A percentile compares a stretch with the other conserved stretches of the same genome.
Conservation (phyloP, 1,140 invertebrate genomes). For the Nasonia vitripennis region DNA sequence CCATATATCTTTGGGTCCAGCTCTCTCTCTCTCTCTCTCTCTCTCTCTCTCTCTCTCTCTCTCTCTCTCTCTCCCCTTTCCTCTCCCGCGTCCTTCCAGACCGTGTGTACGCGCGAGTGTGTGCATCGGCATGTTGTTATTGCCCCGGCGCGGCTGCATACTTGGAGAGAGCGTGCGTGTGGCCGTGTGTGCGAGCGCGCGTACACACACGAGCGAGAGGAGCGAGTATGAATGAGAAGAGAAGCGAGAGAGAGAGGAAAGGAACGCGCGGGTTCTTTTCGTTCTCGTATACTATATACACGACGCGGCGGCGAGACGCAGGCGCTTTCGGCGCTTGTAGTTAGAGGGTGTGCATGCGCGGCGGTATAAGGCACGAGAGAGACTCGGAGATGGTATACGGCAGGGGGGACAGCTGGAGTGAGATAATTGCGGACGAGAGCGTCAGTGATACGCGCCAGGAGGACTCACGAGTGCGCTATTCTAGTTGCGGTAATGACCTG, state of each 20-base stretch:
- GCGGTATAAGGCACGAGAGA: not conserved
- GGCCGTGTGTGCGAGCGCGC: not conserved
- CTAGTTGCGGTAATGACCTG: not conserved
- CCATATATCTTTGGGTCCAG: constrained; percentile 62
- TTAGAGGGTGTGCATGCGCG: constrained; percentile 27
- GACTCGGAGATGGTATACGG: not conserved
- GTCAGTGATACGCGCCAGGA: constrained; percentile 11
- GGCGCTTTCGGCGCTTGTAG: constrained; percentile 48
- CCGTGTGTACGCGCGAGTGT: not conserved
- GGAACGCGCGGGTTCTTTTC: not conserved
- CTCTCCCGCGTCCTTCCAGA: not conserved
- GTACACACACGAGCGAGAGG: not conserved
- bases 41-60: too few species aligned
- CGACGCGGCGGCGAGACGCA: not conserved
- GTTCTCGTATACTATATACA: not conserved
- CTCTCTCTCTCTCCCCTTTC: not conserved
- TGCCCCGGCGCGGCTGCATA: constrained; percentile 57
- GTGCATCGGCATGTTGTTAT: constrained; percentile 55
- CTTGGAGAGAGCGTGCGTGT: constrained; percentile 43
- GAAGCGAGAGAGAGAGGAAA: constrained; percentile 31
- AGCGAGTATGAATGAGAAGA: constrained; percentile 3
- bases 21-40: constrained; percentile 19
- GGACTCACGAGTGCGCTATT: not conserved
- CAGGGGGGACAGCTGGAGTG: not conserved
- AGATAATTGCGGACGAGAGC: constrained; percentile 17